Conservation (phyloP, 2,888 invertebrate genomes). For the Sinelater perroti region DNA sequence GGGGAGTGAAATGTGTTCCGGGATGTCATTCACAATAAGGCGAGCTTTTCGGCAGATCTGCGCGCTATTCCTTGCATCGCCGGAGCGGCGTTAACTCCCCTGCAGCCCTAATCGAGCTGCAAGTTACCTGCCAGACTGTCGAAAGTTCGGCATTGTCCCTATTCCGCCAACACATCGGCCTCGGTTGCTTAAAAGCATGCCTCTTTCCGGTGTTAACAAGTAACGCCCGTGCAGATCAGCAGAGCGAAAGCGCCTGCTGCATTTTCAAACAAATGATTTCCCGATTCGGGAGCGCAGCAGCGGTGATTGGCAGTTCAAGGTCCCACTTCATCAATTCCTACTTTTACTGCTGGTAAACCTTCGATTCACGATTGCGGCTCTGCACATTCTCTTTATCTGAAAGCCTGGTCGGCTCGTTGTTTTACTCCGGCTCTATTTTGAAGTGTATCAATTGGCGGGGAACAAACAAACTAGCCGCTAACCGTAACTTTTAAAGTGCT, state of each 20-base stretch:
- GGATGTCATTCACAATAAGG: neutral
- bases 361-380: conserved; percentile 6
- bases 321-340: conserved; percentile 8
- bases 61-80: conserved; percentile 14
- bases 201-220: neutral
- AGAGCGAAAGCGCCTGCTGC: too few relatives aligned
- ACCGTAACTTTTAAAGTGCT: conserved; percentile 15
- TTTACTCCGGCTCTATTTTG: conserved; percentile 5
- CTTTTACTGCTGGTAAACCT: conserved; percentile 16
- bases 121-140: conserved; percentile 29
- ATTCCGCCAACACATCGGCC: conserved; percentile 7
- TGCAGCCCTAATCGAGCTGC: conserved; percentile 19
- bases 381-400: conserved; percentile 1
- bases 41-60: neutral
- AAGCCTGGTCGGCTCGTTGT: neutral
- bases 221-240: neutral
- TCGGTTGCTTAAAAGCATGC: neutral
- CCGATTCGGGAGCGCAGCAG: neutral
- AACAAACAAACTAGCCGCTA: conserved; percentile 8
- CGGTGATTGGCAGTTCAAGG: conserved; percentile 18
- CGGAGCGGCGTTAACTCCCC: conserved; percentile 7
- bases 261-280: neutral
- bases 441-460: neutral
- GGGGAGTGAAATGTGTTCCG: too few relatives aligned
- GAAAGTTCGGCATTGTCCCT: conserved; percentile 16